phyloP scores from a whole-genome alignment of 92 coral and sea anemone genomes.

The Galaxea fascicularis region DNA sequence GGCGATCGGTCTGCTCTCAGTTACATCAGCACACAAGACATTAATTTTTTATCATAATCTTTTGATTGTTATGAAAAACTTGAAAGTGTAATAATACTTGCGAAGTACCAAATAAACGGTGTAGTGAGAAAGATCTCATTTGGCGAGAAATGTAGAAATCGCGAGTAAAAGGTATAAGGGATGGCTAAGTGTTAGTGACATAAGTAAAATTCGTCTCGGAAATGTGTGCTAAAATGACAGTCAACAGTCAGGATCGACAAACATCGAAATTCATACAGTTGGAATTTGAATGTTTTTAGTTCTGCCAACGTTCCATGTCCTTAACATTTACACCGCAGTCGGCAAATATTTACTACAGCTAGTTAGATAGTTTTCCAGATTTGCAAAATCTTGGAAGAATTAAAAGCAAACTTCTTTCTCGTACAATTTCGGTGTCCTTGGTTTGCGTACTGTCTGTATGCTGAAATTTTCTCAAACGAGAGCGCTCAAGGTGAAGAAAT shows the following conservation, averaged over 20 bases:
- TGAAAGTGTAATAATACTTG: constrained; percentile 50
- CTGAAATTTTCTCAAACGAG: constrained; percentile 15
- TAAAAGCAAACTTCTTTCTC: constrained; percentile 19
- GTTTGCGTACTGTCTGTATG: constrained; percentile 10
- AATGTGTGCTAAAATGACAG: constrained; percentile 6
- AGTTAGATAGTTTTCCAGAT: constrained; percentile 21
- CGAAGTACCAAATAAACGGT: constrained; percentile 24
- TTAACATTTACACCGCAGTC: constrained; percentile 11
- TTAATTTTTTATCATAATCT: constrained; percentile 69
- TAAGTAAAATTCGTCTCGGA: constrained; percentile 34
- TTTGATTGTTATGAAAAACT: constrained; percentile 69
- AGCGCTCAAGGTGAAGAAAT: constrained; percentile 2
- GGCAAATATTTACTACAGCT: constrained; percentile 39
- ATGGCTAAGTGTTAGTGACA: constrained; percentile 24
- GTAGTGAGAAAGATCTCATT: background rate
- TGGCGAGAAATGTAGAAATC: background rate
- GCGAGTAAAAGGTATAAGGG: constrained; percentile 24
- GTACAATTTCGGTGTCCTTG: constrained; percentile 11
- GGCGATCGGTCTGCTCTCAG: constrained; percentile 55
- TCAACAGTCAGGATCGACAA: background rate
- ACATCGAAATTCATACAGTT: constrained; percentile 33
- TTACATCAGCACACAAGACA: constrained; percentile 50
- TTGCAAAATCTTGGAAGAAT: constrained; percentile 8
- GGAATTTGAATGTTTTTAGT: constrained; percentile 18
- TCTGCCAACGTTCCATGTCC: constrained; percentile 13